Percentiles rank a stretch among this genome's conserved stretches.
phyloP scores from a whole-genome alignment of 2,113 vertebrate genomes.

The Oriolus oriolus region DNA sequence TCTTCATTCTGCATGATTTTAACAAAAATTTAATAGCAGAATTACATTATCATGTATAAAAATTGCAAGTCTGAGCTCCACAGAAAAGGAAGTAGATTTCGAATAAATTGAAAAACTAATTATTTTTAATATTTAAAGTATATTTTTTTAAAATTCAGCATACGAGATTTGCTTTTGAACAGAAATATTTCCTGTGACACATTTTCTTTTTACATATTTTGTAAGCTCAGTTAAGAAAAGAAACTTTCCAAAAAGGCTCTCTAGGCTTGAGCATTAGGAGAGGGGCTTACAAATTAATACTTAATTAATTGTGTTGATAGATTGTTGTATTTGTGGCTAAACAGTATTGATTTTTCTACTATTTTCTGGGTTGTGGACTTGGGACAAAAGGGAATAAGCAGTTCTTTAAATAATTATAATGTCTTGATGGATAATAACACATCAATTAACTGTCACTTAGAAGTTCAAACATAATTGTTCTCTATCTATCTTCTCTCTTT shows the following conservation, averaged over 20 bases:
- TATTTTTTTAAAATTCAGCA: not conserved
- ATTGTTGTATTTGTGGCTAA: not conserved
- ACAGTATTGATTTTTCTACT: not conserved
- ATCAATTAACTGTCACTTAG: constrained; percentile 8
- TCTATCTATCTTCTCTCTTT: not conserved
- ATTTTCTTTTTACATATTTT: not conserved
- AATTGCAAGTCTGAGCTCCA: not conserved
- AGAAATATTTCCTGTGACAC: not conserved
- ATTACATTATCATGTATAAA: not conserved
- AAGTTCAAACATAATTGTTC: not conserved
- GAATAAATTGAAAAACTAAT: not conserved
- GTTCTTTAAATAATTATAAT: not conserved
- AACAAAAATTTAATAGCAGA: not conserved
- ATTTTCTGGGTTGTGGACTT: not conserved
- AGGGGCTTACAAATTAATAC: not conserved
- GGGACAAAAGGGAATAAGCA: not conserved
- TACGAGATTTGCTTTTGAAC: not conserved
- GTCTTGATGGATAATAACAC: not conserved
- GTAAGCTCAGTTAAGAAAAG: not conserved
- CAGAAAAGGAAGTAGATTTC: not conserved
- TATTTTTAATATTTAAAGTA: not conserved
- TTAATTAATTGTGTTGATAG: not conserved
- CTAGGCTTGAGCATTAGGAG: not conserved
- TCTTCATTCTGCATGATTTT: not conserved
- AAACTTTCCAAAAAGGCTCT: not conserved